These are phyloP conservation scores for Eupsilia transversa DNA, from an alignment of 2,888 invertebrate species.

Conservation along the genomic window DNA sequence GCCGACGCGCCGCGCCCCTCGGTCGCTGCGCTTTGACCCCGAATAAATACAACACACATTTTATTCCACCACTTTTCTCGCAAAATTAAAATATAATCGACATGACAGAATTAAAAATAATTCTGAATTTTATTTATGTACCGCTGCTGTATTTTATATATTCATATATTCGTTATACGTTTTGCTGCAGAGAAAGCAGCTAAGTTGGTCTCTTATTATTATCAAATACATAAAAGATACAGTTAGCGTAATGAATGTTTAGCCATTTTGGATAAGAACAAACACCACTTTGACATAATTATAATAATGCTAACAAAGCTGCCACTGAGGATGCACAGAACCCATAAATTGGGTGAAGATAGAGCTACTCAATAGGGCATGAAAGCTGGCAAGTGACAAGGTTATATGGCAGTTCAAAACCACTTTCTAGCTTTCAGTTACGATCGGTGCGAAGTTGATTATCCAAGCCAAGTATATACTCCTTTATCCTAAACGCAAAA, in stretches of 20 bases:
- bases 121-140: slow-evolving; percentile 27
- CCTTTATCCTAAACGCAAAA: neutral
- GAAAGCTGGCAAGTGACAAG: slow-evolving; percentile 38
- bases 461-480: neutral
- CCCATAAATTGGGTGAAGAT: slow-evolving; percentile 7
- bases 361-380: slow-evolving; percentile 28
- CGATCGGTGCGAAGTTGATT: slow-evolving; percentile 14
- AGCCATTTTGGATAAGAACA: neutral
- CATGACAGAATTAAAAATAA: slow-evolving; percentile 22
- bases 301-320: no score
- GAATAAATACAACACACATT: slow-evolving; percentile 61
- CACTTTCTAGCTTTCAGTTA: slow-evolving; percentile 44
- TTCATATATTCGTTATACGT: slow-evolving; percentile 35
- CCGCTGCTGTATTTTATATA: slow-evolving; percentile 8
- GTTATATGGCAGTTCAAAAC: slow-evolving; percentile 35
- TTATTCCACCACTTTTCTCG: slow-evolving; percentile 12
- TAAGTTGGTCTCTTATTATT: slow-evolving; percentile 4
- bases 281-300: neutral
- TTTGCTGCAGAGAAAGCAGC: slow-evolving; percentile 45
- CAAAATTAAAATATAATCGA: slow-evolving; percentile 44
- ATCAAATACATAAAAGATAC: neutral
- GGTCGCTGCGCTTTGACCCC: slow-evolving; percentile 86
- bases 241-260: neutral
- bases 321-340: neutral
- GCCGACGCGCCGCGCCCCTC: slow-evolving; percentile 65